These are phyloP conservation scores for Mercenaria mercenaria DNA, from an alignment of 1,140 invertebrate genomes.

Conservation along the genomic window DNA sequence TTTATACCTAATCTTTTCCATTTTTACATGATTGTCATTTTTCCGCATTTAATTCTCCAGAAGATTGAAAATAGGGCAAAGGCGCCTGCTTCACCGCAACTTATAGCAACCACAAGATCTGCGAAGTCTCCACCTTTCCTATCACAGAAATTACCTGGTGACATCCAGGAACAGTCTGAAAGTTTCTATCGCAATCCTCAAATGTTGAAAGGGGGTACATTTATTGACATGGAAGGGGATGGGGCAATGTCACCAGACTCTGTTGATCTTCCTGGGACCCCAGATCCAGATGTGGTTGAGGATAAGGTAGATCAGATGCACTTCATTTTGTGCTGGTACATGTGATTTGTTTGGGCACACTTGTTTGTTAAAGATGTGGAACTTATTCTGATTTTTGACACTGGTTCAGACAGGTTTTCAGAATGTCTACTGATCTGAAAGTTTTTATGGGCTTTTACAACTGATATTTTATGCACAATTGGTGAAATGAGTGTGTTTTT, in stretches of 20 bases:
- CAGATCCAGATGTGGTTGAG: neutral
- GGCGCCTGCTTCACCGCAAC: neutral
- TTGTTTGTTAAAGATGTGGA: neutral
- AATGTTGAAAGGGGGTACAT: slow-evolving; percentile 13
- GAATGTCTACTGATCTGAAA: too few relatives aligned
- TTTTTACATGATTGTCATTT: too few relatives aligned
- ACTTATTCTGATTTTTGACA: neutral
- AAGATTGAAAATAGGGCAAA: neutral
- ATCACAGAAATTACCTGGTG: neutral
- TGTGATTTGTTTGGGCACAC: neutral
- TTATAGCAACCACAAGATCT: slow-evolving; percentile 6
- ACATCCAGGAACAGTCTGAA: neutral
- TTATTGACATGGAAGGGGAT: neutral
- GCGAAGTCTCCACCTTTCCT: slow-evolving; percentile 16
- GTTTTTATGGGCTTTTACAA: too few relatives aligned
- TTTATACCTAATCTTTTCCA: neutral
- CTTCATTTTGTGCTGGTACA: neutral
- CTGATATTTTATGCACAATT: too few relatives aligned
- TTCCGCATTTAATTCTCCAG: too few relatives aligned
- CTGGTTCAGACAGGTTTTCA: neutral
- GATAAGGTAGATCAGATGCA: neutral
- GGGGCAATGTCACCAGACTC: neutral
- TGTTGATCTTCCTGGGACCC: neutral
- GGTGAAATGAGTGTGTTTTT: neutral
- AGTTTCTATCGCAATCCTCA: neutral